Conservation (phyloP, 2,797 vertebrate species). For the Darevskia nairensis region DNA sequence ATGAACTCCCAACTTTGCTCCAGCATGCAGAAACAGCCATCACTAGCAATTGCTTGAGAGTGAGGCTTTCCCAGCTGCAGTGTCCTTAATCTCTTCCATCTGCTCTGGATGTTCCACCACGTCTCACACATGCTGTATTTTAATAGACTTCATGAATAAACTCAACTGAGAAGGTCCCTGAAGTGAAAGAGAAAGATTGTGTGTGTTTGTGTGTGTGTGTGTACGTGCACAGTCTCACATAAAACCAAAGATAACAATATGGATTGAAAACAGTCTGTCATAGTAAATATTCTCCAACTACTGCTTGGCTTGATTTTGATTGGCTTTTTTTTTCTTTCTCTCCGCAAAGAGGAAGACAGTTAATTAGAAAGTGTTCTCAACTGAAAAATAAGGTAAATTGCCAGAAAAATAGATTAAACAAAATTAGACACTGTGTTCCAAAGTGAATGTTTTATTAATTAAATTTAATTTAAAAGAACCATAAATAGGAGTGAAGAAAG, state of each 20-base stretch:
- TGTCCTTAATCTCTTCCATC: neutral
- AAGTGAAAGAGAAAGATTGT: neutral
- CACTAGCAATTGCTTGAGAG: neutral
- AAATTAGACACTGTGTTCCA: constrained; percentile 33
- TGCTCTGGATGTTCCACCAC: neutral
- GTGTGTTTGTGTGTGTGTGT: neutral
- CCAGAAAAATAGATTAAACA: constrained; percentile 40
- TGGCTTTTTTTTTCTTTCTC: constrained; percentile 11
- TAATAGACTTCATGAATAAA: neutral
- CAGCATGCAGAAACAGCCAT: neutral
- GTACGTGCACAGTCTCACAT: neutral
- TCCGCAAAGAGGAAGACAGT: constrained; percentile 39
- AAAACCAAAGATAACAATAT: neutral
- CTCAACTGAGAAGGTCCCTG: neutral
- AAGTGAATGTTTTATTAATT: constrained; percentile 45
- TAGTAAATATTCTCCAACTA: constrained; percentile 38
- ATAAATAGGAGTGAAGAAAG: constrained; percentile 53
- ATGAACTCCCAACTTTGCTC: neutral
- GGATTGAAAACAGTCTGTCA: constrained; percentile 9
- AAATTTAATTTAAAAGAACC: constrained; percentile 23
- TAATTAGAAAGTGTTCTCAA: constrained; percentile 52
- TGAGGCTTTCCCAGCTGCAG: neutral
- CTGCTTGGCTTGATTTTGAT: constrained; percentile 24
- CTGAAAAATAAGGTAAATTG: constrained; percentile 49
- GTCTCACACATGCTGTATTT: neutral